Evolutionary conservation across 2,113 vertebrate species (phyloP).

Genomic region (Aleadryas rufinucha): DNA sequence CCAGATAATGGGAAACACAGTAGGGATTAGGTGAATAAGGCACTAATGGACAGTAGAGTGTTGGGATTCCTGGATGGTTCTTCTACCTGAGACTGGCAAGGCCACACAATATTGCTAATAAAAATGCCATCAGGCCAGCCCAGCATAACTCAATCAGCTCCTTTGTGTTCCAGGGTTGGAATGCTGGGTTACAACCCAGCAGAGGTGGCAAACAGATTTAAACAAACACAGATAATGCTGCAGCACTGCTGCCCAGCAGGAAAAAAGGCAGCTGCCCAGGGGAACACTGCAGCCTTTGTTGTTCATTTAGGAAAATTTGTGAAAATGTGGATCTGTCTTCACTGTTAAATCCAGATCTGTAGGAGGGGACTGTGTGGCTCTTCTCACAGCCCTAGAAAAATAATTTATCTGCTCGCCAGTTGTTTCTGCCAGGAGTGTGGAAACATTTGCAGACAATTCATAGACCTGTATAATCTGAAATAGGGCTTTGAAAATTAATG

Average conservation of each 20-base stretch:
- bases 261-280: background rate
- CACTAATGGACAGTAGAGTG: background rate
- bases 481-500: background rate
- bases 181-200: background rate
- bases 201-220: background rate
- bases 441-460: background rate
- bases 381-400: background rate
- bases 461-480: background rate
- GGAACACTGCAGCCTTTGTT: background rate
- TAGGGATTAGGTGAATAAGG: background rate
- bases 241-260: background rate
- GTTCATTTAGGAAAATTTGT: background rate
- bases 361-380: background rate
- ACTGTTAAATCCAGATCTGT: background rate
- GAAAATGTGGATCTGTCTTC: background rate
- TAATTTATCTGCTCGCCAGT: background rate
- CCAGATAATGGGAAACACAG: background rate
- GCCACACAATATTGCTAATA: background rate
- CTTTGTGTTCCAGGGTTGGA: background rate
- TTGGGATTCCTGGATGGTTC: background rate
- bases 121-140: background rate
- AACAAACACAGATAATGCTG: constrained; percentile 38
- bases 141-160: background rate
- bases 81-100: background rate
- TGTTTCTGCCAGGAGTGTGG: background rate